phyloP scores from a whole-genome alignment of 2,797 vertebrate species.

The Miopithecus talapoin region DNA sequence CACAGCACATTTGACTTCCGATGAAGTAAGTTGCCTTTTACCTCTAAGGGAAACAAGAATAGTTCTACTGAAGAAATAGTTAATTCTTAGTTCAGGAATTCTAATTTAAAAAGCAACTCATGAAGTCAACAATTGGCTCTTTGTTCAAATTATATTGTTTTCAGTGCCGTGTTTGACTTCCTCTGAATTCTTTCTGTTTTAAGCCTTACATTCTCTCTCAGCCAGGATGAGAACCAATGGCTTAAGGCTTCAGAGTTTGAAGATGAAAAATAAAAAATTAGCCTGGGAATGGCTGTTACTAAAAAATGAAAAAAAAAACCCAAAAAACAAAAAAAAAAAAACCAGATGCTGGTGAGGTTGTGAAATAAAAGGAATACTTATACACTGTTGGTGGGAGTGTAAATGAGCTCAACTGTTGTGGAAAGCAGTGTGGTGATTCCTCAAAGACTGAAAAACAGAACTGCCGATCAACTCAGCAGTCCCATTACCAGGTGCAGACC shows the following conservation, averaged over 20 bases:
- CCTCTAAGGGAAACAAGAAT: not conserved
- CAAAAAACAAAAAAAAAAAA: rapidly evolving
- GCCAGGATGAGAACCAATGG: not conserved
- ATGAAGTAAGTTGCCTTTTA: not conserved
- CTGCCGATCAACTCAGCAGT: too few relatives aligned
- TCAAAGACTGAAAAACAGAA: too few relatives aligned
- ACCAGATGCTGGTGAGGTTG: too few relatives aligned
- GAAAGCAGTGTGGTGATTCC: too few relatives aligned
- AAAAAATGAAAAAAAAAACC: too few relatives aligned
- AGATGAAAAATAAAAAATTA: not conserved
- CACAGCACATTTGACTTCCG: not conserved
- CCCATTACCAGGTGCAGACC: too few relatives aligned
- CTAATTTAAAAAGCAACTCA: not conserved
- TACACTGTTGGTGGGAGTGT: too few relatives aligned
- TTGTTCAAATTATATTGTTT: not conserved
- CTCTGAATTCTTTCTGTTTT: not conserved
- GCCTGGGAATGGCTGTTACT: too few relatives aligned
- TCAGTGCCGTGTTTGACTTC: not conserved
- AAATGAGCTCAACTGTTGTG: too few relatives aligned
- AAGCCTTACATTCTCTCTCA: not conserved
- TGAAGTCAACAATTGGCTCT: not conserved
- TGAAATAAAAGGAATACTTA: too few relatives aligned
- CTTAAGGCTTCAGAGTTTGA: not conserved
- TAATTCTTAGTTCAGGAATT: not conserved
- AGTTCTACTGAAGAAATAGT: not conserved